These are phyloP conservation scores for Bellardia pandia DNA, from an alignment of 2,888 invertebrate species.

Conservation along the genomic window DNA sequence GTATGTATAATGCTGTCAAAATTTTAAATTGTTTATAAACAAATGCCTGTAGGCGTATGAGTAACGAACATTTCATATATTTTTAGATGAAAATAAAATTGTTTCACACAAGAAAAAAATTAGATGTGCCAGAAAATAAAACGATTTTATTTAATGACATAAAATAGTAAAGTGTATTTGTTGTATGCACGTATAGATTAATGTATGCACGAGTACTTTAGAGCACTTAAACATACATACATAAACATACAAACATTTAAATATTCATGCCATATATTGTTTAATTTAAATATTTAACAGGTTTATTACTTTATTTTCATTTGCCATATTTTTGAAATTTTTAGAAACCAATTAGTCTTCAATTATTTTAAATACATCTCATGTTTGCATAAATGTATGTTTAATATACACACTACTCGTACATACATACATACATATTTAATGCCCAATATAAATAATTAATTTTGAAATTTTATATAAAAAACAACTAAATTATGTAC, in stretches of 20 bases:
- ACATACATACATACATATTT: too few relatives aligned
- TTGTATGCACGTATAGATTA: not conserved
- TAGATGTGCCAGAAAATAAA: slow-evolving; percentile 13
- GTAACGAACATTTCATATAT: slow-evolving; percentile 5
- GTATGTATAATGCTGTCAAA: slow-evolving; percentile 11
- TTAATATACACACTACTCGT: too few relatives aligned
- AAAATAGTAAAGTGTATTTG: not conserved
- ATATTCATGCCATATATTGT: too few relatives aligned
- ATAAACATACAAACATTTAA: too few relatives aligned
- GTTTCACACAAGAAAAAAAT: not conserved
- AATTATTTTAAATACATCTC: not conserved
- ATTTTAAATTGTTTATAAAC: slow-evolving; percentile 15
- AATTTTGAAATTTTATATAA: too few relatives aligned
- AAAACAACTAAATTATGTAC: too few relatives aligned
- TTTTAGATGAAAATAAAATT: slow-evolving; percentile 24
- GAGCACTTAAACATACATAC: not conserved
- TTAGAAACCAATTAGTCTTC: not conserved
- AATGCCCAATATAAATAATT: too few relatives aligned
- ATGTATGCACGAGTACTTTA: not conserved
- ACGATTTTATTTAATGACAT: slow-evolving; percentile 14
- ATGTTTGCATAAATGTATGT: too few relatives aligned
- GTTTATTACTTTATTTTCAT: too few relatives aligned
- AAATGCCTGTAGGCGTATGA: slow-evolving; percentile 17
- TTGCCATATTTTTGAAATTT: too few relatives aligned
- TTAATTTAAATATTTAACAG: too few relatives aligned